Evolutionary conservation across 1,140 invertebrate species (phyloP).

Genomic region (Bombus pyrosoma): DNA sequence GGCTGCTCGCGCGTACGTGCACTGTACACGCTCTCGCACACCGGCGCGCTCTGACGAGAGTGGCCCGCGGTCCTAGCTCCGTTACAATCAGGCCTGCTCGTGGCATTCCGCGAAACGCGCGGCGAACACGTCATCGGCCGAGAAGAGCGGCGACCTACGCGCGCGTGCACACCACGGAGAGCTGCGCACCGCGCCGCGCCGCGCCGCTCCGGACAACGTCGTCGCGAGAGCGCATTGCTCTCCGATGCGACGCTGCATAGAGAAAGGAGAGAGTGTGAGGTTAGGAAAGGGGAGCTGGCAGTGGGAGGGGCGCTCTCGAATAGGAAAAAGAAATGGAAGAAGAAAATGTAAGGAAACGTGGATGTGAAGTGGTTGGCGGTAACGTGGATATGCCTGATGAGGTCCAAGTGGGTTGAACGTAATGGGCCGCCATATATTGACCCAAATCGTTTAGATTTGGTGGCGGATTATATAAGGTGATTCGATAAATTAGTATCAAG

Average conservation of each 20-base stretch:
- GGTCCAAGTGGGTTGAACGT: not conserved
- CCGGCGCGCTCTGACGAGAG: constrained; percentile 62
- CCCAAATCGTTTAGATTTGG: not conserved
- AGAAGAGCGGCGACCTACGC: constrained; percentile 64
- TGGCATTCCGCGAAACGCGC: constrained; percentile 73
- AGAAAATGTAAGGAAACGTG: not conserved
- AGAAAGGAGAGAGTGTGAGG: not conserved
- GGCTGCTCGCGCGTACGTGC: constrained; percentile 29
- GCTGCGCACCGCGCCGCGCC: not conserved
- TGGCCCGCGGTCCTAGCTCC: constrained; percentile 70
- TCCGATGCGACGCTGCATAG: not conserved
- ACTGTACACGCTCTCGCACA: constrained; percentile 39
- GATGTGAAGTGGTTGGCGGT: not conserved
- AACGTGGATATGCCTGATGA: not conserved
- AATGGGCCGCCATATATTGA: not conserved
- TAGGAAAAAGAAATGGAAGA: not conserved
- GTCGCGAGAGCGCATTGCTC: constrained; percentile 1
- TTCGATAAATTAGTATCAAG: too few species aligned
- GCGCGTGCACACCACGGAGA: not conserved
- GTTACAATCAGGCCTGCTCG: constrained; percentile 74
- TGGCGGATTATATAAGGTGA: not conserved
- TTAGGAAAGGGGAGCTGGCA: not conserved
- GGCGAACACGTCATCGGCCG: constrained; percentile 63
- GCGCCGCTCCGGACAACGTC: not conserved
- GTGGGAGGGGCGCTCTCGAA: not conserved